phyloP scores from a whole-genome alignment of 2,113 vertebrate genomes.

The Cebidichthys violaceus region DNA sequence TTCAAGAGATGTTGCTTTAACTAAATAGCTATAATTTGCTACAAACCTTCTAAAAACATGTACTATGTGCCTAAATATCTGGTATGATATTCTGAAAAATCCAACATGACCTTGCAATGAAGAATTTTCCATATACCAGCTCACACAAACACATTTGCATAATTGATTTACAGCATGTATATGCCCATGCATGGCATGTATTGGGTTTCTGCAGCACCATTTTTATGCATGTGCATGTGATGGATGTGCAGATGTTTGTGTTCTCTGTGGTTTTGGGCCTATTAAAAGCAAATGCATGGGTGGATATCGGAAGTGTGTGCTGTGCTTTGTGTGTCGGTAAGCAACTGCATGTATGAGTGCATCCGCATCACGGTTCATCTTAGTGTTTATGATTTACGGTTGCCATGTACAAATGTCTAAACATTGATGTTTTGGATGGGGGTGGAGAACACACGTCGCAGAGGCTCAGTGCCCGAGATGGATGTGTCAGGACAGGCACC shows the following conservation, averaged over 20 bases:
- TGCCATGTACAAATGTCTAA: slow-evolving; percentile 50
- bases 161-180: slow-evolving; percentile 6
- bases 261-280: slow-evolving; percentile 14
- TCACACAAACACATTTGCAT: slow-evolving; percentile 14
- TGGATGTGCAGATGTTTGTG: slow-evolving; percentile 41
- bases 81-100: not conserved
- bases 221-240: slow-evolving; percentile 46
- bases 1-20: not conserved
- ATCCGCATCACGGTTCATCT: slow-evolving; percentile 21
- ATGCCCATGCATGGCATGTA: slow-evolving; percentile 56
- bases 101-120: not conserved
- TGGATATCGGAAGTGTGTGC: not conserved
- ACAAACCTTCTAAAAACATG: not conserved
- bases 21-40: not conserved
- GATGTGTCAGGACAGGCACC: slow-evolving; percentile 57
- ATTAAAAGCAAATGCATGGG: slow-evolving; percentile 14
- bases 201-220: slow-evolving; percentile 19
- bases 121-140: not conserved
- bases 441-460: slow-evolving; percentile 36
- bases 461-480: slow-evolving; percentile 58
- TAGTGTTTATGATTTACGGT: slow-evolving; percentile 16
- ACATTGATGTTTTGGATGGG: slow-evolving; percentile 60
- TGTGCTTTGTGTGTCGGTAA: not conserved
- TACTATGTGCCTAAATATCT: not conserved
- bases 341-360: slow-evolving; percentile 17